Percentiles rank a stretch among this genome's conserved stretches.
phyloP scores from a whole-genome alignment of 2,113 vertebrate species.

The Micronycteris hirsuta region DNA sequence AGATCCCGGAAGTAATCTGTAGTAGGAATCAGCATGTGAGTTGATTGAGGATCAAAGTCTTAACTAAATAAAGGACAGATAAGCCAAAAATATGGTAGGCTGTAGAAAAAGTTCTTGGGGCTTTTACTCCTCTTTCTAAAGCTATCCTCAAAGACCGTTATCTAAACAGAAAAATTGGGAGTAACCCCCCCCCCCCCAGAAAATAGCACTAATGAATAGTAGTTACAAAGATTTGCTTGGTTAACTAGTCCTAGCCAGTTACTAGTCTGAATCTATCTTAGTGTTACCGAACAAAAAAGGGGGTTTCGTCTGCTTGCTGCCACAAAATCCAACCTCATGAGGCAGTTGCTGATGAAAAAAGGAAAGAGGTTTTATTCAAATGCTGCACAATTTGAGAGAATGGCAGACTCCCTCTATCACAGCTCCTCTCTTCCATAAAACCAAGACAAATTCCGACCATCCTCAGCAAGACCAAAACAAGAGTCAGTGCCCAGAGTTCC shows the following conservation, averaged over 20 bases:
- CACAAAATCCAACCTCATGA: too few species aligned
- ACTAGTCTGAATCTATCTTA: background rate
- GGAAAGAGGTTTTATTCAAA: too few species aligned
- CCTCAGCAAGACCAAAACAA: too few species aligned
- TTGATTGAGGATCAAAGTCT: background rate
- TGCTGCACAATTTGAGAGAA: too few species aligned
- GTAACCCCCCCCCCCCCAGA: background rate
- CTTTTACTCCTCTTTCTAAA: background rate
- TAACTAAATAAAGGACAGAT: background rate
- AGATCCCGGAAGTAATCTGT: background rate
- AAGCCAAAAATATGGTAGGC: background rate
- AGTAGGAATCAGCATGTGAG: background rate
- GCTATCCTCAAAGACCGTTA: background rate
- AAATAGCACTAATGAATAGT: background rate
- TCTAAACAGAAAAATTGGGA: background rate
- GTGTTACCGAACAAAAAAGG: too few species aligned
- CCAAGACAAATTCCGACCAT: too few species aligned
- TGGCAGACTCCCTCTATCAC: too few species aligned
- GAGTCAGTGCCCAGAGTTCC: too few species aligned
- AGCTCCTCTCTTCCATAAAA: too few species aligned
- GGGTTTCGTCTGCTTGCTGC: too few species aligned
- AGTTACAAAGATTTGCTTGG: background rate
- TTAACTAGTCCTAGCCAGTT: background rate
- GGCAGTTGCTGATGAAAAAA: too few species aligned
- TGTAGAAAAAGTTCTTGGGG: background rate